phyloP scores from a whole-genome alignment of 2,113 vertebrate species.

The Sylvia atricapilla region DNA sequence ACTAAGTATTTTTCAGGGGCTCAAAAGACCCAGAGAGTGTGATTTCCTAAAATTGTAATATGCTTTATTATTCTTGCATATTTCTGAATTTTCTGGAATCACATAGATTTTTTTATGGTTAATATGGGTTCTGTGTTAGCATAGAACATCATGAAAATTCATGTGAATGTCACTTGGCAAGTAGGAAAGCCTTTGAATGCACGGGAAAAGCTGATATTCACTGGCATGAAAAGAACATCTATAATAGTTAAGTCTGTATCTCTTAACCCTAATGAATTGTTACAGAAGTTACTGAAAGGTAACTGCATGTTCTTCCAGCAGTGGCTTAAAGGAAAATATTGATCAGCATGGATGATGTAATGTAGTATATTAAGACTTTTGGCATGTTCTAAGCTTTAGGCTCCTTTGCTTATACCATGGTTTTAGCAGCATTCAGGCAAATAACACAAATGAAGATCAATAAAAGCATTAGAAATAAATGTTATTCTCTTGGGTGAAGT shows the following conservation, averaged over 20 bases:
- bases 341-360: not conserved
- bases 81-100: not conserved
- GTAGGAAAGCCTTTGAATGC: not conserved
- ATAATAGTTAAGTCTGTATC: not conserved
- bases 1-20: not conserved
- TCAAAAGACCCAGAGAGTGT: not conserved
- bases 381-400: not conserved
- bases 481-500: not conserved
- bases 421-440: constrained; percentile 37
- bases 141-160: not conserved
- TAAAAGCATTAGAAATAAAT: constrained; percentile 62
- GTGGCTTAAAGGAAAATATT: constrained; percentile 27
- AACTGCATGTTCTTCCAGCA: not conserved
- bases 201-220: not conserved
- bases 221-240: not conserved
- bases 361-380: not conserved
- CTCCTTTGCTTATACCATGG: not conserved
- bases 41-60: not conserved
- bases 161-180: not conserved
- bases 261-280: not conserved
- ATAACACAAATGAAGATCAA: constrained; percentile 51
- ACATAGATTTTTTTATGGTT: not conserved
- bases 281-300: constrained; percentile 1
- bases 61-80: not conserved
- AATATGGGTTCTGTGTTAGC: not conserved